Evolutionary conservation across 2,113 vertebrate genomes (phyloP), one percentile per base, ranked within the genome.

Genomic region (Platysternon megacephalum): DNA sequence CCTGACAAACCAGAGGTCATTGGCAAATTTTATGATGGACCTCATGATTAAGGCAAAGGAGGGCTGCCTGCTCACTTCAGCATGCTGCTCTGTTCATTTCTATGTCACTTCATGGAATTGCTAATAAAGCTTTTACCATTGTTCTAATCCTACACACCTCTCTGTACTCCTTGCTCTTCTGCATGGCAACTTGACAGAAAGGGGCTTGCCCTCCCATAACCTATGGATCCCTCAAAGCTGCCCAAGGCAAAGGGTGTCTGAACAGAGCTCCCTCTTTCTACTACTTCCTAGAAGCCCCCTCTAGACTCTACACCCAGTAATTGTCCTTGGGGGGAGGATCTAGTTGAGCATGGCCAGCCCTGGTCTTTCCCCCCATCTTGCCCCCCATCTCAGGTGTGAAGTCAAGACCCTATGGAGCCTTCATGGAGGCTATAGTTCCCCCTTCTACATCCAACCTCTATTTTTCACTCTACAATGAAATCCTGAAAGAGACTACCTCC

Each of bases 301-400:
- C 42, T 46, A 76, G 74, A 46, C 74, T 76, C 26, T 28, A 28
- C 42, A 46, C 74, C 13, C 7, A 46, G 42, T 26, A 76, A 26
- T 76, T 76, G 3, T 76, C 39, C 39, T 11, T 2, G 12, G 24
- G 72, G 61, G 72, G 6, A 78, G 24, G 26, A 46, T 46, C 42
- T 78, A 39, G 42, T 28, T 26, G 42, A 46, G 42, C 11, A 46
- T 28, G 26, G 26, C 26, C 13, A 74, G 39, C 24, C 42, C 22
- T 6, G n/a, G 6, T 26, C 3, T 0, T n/a, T n/a, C n/a, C n/a
- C 2, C 82, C 9, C 9, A 39, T n/a, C 8, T n/a, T 21, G 35
- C 86, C 74, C 12, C 0, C 21, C 46, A 76, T 72, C 83, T 0
- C 3, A 78, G 65, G 4, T 72, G n/a, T 76, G 53, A 24, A 35